Evolutionary conservation across 1,140 invertebrate species (phyloP).

Genomic region (Frieseomelitta varia): DNA sequence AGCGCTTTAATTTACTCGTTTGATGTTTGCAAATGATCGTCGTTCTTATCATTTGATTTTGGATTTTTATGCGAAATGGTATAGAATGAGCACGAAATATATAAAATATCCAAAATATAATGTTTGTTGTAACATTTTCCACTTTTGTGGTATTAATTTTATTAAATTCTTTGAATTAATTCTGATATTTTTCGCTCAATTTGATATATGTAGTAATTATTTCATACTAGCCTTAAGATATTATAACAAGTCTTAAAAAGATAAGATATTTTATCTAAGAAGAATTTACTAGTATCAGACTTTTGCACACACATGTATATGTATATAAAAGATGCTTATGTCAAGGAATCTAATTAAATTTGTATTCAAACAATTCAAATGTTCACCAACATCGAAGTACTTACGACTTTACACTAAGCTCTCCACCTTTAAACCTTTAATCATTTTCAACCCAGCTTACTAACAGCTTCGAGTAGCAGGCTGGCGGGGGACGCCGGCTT

Average conservation of each 20-base stretch:
- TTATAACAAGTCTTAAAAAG: not conserved
- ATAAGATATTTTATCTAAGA: not conserved
- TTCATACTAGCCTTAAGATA: not conserved
- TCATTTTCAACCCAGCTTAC: not conserved
- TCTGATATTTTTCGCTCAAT: not conserved
- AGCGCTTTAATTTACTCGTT: not conserved
- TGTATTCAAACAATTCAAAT: not conserved
- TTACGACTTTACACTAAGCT: not conserved
- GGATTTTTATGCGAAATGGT: no score
- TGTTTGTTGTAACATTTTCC: no score
- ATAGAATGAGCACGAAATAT: no score
- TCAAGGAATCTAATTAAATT: not conserved
- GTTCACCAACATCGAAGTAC: not conserved
- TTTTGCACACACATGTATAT: not conserved
- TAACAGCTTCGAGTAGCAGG: slow-evolving; percentile 5
- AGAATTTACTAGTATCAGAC: not conserved
- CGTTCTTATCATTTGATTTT: not conserved
- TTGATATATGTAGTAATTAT: not conserved
- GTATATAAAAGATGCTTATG: not conserved
- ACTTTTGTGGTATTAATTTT: no score
- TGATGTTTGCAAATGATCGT: not conserved
- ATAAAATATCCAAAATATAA: no score
- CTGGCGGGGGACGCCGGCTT: slow-evolving; percentile 10
- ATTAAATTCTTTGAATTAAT: not conserved
- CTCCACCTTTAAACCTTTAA: slow-evolving; percentile 6